These are phyloP conservation scores for Ictidomys tridecemlineatus DNA, from an alignment of 2,113 vertebrate species.

Conservation along the genomic window DNA sequence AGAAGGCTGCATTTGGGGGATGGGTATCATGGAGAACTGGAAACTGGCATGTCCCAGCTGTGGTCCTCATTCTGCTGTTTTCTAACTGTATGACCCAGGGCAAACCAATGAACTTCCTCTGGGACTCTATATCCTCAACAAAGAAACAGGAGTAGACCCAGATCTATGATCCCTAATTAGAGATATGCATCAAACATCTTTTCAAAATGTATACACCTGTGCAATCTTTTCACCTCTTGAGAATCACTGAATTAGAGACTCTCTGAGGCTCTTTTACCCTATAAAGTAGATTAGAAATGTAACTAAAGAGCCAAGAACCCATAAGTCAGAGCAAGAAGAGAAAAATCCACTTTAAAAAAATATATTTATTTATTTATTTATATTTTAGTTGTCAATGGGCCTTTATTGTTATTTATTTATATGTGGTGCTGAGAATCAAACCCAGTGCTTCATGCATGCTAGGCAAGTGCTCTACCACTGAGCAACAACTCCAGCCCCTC, in stretches of 20 bases:
- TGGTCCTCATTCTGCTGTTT: neutral
- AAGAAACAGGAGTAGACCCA: neutral
- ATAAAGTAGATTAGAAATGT: constrained; percentile 19
- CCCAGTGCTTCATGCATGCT: too few relatives aligned
- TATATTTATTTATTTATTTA: too few relatives aligned
- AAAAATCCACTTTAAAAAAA: neutral
- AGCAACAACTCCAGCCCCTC: too few relatives aligned
- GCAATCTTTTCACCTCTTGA: neutral
- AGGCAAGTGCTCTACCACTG: too few relatives aligned
- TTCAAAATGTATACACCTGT: neutral
- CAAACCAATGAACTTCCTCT: neutral
- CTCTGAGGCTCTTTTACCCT: neutral
- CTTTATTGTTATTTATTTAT: too few relatives aligned
- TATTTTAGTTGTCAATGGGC: too few relatives aligned
- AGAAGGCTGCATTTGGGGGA: neutral
- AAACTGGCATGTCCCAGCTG: neutral
- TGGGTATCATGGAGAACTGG: neutral
- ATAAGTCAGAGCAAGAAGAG: neutral
- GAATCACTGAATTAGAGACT: neutral
- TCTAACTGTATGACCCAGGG: neutral
- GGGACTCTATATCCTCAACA: neutral
- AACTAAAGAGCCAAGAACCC: neutral
- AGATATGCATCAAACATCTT: constrained; percentile 21
- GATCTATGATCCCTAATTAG: neutral
- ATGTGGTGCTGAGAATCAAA: too few relatives aligned